Base-by-base conservation (phyloP, 2,888 invertebrate species). In the Pemphredon lugubris region DNA sequence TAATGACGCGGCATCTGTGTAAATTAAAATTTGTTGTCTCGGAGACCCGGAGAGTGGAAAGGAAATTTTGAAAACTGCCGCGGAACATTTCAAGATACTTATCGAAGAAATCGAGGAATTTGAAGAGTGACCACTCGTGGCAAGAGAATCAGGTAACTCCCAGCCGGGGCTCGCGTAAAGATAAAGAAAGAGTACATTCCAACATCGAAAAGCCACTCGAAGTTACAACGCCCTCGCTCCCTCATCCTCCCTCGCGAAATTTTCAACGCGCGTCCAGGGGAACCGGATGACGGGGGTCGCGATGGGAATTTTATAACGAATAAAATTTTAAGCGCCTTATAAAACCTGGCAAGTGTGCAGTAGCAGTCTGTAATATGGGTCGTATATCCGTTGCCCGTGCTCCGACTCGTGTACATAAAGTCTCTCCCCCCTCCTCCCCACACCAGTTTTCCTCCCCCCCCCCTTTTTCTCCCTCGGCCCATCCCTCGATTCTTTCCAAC, bases 251-350 rank as follows among this genome's bases (percentile, higher is more conserved):
- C 21, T 6, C 42, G 18, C 63, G 23, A 79, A 79, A 76, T 73
- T 76, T 79, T 45, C 47, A 21, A 21, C 34, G 34, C 48, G 60
- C 54, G 55, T 54, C 63, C 39, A 13, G 20, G 13, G 64, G 44
- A 45, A 58, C 47, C 47, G 53, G 50, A 39, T 14, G 60, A 37
- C 30, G 58, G 44, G 54, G 48, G 26, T 37, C 13, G 44, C 79
- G 73, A 81, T 81, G 79, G 72, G 72, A 82, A 79, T 84, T 86
- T 86, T 83, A 85, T 83, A 86, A 84, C 76, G 80, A 84, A 86
- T 87, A 86, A 87, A 87, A 83, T 83, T 83, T 85, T 85, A 84
- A 86, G 81, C 84, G 81, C 76, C 85, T 82, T 86, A 84, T 86
- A 86, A 87, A 86, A 86, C 79, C 73, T 67, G 71, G 77, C 79